Percentiles rank a stretch among this genome's conserved stretches.
Conservation (phyloP, 2,797 vertebrate genomes). For the Clarias pachynema region DNA sequence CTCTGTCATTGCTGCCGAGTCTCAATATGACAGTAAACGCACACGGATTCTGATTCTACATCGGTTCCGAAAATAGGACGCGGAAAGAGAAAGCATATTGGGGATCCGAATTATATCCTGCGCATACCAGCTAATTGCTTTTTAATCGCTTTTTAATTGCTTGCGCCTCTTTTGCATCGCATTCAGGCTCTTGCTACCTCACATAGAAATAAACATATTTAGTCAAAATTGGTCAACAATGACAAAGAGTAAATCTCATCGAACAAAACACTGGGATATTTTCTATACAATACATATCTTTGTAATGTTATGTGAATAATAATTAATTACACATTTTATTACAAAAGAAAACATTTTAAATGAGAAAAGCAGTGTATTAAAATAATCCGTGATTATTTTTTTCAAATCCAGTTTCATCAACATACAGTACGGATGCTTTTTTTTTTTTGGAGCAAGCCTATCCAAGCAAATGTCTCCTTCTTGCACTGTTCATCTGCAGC, state of each 20-base stretch:
- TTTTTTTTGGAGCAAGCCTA: neutral
- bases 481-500: constrained; percentile 23
- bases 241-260: neutral
- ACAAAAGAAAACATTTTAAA: neutral
- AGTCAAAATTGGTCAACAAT: neutral
- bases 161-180: neutral
- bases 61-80: neutral
- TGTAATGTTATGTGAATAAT: neutral
- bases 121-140: neutral
- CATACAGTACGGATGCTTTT: neutral
- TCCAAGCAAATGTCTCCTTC: constrained; percentile 11
- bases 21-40: neutral
- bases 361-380: neutral
- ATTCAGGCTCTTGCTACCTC: neutral
- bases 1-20: neutral
- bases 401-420: neutral
- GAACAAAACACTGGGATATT: neutral
- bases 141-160: constrained; percentile 21
- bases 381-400: neutral
- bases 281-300: neutral
- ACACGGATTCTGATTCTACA: neutral
- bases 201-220: neutral
- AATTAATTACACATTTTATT: neutral
- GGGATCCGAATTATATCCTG: neutral
- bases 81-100: neutral